Conservation (phyloP, 2,888 invertebrate species). For the Clistopyga incitator region DNA sequence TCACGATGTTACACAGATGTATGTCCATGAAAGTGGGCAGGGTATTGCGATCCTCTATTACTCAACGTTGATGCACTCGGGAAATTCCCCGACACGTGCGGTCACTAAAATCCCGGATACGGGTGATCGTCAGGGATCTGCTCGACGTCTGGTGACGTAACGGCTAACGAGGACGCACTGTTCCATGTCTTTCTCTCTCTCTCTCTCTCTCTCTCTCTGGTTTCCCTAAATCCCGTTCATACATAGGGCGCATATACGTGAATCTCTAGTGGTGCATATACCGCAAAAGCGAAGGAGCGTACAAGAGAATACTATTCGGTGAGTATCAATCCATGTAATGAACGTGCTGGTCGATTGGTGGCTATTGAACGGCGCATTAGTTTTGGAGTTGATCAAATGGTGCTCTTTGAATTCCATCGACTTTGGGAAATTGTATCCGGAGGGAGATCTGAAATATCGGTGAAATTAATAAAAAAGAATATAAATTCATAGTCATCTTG, state of each 20-base stretch:
- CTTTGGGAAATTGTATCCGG: no score
- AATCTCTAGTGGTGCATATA: slow-evolving; percentile 1
- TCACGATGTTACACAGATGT: slow-evolving; percentile 17
- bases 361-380: no score
- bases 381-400: no score
- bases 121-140: slow-evolving; percentile 26
- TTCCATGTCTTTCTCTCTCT: background rate
- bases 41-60: slow-evolving; percentile 37
- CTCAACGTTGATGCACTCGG: slow-evolving; percentile 26
- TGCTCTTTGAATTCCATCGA: no score
- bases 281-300: background rate
- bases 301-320: background rate
- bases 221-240: background rate
- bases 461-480: no score
- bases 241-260: background rate
- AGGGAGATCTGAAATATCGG: no score
- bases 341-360: background rate
- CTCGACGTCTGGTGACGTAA: slow-evolving; percentile 36
- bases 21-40: slow-evolving; percentile 11
- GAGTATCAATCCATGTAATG: background rate
- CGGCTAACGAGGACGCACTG: slow-evolving; percentile 45
- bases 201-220: no score
- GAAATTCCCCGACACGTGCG: slow-evolving; percentile 53
- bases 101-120: slow-evolving; percentile 57
- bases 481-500: background rate